Evolutionary conservation across 2,888 invertebrate genomes (phyloP).

Genomic region (Diplolepis rosae): DNA sequence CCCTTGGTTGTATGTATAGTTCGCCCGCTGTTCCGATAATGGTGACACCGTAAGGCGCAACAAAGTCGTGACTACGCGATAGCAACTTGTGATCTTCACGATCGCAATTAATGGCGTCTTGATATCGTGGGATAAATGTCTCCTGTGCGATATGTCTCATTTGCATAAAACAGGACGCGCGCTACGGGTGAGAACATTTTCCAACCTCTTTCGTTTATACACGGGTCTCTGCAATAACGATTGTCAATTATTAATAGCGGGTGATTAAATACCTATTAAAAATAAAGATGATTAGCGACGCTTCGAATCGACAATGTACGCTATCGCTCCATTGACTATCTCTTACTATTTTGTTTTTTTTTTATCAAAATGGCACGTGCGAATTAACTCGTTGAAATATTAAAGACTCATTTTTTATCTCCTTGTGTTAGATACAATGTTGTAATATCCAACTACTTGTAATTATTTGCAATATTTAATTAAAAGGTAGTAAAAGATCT

Average conservation of each 20-base stretch:
- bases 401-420: no score
- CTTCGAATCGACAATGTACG: background rate
- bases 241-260: conserved; percentile 39
- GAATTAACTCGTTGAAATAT: no score
- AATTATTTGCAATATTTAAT: no score
- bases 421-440: no score
- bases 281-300: background rate
- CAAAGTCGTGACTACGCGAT: conserved; percentile 53
- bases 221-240: conserved; percentile 39
- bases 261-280: background rate
- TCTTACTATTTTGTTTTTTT: background rate
- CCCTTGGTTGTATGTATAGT: conserved; percentile 38
- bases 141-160: conserved; percentile 57
- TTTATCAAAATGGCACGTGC: background rate
- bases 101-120: conserved; percentile 62
- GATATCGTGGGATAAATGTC: conserved; percentile 67
- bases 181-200: conserved; percentile 55
- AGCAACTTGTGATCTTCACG: conserved; percentile 51
- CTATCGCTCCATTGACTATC: no score
- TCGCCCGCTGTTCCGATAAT: conserved; percentile 45
- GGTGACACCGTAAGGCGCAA: conserved; percentile 41
- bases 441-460: no score
- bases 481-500: no score
- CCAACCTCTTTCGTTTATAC: conserved; percentile 44
- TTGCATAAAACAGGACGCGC: conserved; percentile 59